A percentile compares a stretch with the other conserved stretches of the same genome.
Conservation (phyloP, 2,113 vertebrate species). For the Xyrauchen texanus region DNA sequence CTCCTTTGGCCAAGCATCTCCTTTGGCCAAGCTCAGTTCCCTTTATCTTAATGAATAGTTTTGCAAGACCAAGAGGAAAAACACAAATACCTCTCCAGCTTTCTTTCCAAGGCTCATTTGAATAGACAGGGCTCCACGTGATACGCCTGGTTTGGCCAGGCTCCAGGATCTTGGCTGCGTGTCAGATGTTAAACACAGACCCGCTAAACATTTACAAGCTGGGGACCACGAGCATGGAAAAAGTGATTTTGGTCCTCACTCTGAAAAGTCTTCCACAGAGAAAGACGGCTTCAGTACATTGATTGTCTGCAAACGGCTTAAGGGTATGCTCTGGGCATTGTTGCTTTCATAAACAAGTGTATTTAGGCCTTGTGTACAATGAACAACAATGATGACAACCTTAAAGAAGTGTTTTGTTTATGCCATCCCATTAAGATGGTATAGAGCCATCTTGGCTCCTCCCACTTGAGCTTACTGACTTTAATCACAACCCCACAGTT, state of each 20-base stretch:
- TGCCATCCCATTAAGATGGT: too few relatives aligned
- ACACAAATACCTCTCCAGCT: constrained; percentile 31
- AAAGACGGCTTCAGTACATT: neutral
- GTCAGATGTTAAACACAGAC: constrained; percentile 79
- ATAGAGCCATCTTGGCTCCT: neutral
- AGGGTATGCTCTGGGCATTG: constrained; percentile 35
- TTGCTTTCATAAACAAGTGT: constrained; percentile 34
- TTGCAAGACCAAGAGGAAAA: constrained; percentile 57
- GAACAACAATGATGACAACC: neutral
- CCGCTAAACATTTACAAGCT: constrained; percentile 72
- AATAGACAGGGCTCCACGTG: constrained; percentile 58
- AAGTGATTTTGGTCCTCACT: constrained; percentile 66
- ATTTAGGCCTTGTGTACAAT: constrained; percentile 11
- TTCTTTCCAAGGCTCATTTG: too few relatives aligned
- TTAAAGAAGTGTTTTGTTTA: too few relatives aligned
- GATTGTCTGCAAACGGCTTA: constrained; percentile 33
- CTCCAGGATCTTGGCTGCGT: constrained; percentile 71
- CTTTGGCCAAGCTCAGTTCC: constrained; percentile 62
- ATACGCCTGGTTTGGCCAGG: constrained; percentile 65
- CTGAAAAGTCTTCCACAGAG: constrained; percentile 55
- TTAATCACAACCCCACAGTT: neutral
- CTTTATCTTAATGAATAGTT: constrained; percentile 75
- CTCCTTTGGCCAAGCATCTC: constrained; percentile 66
- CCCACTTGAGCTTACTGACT: neutral
- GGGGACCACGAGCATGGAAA: constrained; percentile 72